phyloP scores from a whole-genome alignment of 1,140 invertebrate species.

The Drosophila ananassae region DNA sequence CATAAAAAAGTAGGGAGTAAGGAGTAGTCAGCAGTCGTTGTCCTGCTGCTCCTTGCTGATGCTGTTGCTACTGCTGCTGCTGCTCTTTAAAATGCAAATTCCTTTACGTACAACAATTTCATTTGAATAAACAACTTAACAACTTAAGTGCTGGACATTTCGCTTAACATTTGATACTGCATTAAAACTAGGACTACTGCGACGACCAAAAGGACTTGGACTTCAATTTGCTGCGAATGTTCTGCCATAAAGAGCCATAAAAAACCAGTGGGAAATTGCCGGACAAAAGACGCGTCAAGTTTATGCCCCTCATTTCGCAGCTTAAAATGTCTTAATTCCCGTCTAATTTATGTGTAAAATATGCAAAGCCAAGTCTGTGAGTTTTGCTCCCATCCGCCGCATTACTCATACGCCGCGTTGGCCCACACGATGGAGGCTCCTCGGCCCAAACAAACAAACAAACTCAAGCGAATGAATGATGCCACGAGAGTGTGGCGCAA shows the following conservation, averaged over 20 bases:
- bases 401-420: conserved; percentile 68
- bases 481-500: conserved; percentile 24
- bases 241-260: conserved; percentile 50
- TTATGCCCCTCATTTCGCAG: conserved; percentile 62
- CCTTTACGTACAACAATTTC: conserved; percentile 54
- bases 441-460: conserved; percentile 33
- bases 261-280: conserved; percentile 37
- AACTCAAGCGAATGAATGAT: conserved; percentile 31
- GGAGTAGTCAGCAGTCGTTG: not conserved
- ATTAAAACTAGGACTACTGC: conserved; percentile 52
- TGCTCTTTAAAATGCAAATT: conserved; percentile 71
- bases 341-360: conserved; percentile 68
- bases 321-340: conserved; percentile 74
- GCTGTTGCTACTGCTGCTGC: no score
- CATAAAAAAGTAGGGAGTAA: not conserved
- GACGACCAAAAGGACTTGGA: conserved; percentile 10
- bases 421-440: not conserved
- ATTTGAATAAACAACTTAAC: conserved; percentile 61
- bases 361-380: conserved; percentile 55
- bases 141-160: conserved; percentile 52
- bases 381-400: conserved; percentile 25
- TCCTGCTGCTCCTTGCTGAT: not conserved
- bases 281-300: conserved; percentile 51
- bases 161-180: conserved; percentile 67
- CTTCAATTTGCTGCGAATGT: conserved; percentile 67